Base-by-base conservation (phyloP, 2,888 invertebrate species). In the Colletes collaris region DNA sequence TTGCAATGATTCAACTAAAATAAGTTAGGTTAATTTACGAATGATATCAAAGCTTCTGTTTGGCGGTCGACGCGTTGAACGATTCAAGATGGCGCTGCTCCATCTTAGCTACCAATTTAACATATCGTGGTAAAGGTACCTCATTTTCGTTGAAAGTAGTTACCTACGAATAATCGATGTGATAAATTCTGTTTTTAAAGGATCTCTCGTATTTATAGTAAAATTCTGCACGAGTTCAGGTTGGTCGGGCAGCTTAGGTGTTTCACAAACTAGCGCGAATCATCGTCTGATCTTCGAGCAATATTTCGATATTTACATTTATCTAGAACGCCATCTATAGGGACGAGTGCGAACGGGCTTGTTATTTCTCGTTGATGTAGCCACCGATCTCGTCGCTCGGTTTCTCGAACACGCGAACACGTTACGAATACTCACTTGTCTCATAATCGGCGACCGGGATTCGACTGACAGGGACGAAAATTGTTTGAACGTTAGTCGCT, bases 401-500 rank as follows among this genome's bases (percentile, higher is more conserved):
- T 70, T 72, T 63, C 72, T 72, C 58, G 46, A 40, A 56, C 62
- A 16, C 67, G 52, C 53, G 44, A 16, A 16, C 16, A 16, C 16
- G 16, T 16, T 83, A 70, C 49, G 70, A 73, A 64, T 60, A 53
- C 63, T 27, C 27, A 27, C 27, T 75, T 56, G 81, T 68, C 73
- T 67, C 49, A 55, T 79, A 73, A 79, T 81, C 74, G 76, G 77
- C 85, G 82, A 87, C 83, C 2, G 82, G 66, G 74, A 72, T 65
- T 80, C 16, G 67, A 75, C 76, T 75, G 71, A 76, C 58, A 74
- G 76, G 81, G 83, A 19, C 52, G 73, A 83, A 16, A 86, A 78
- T 80, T 52, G 55, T 70, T 84, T 55, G 62, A 77, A 77, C 73
- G 68, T 67, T 88, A 88, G 84, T 85, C 84, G 82, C 83, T 87